Base-by-base conservation (phyloP, 2,113 vertebrate species). In the Bucco capensis region DNA sequence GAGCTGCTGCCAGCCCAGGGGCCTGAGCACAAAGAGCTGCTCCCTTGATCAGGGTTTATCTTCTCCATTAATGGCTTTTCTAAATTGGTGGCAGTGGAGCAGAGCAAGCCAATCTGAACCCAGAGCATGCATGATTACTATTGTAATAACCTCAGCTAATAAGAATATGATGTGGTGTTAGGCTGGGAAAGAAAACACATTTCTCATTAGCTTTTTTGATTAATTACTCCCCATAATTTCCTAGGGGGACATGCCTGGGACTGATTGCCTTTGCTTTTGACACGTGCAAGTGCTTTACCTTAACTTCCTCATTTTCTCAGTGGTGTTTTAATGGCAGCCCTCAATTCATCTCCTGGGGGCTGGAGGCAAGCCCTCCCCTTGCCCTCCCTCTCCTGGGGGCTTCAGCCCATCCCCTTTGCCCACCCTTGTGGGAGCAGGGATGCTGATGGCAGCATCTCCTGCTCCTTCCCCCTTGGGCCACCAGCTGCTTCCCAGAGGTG, bases 161-260 rank as follows among this genome's bases (percentile, higher is more conserved):
- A 98, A 97, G 98, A 98, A 98, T 97, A 96, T 96, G 96, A 97
- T 95, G 96, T 96, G 97, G 97, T 95, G 97, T 96, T 97, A 98
- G 97, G 94, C 94, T 90, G 86, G 94, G 97, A 97, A 95, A 96
- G 97, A 97, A 97, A 97, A 97, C 97, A 97, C 97, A 97, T 98
- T 98, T 98, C 98, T 98, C 98, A 98, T 98, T 98, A 98, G 97
- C 97, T 97, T 97, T n/a, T 95, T 97, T 96, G 97, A 98, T 98
- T 98, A 98, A 98, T 98, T 98, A 97, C 97, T 97, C 95, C 91
- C 95, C 96, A 71, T 96, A 96, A 97, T 97, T 97, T 97, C 97
- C 96, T 97, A 95, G 95, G 94, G 97, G 97, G 97, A 97, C 95
- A 83, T 61, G 92, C 82, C 57, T 73, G 74, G 83, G 80, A 94